Evolutionary conservation across 92 coral and sea anemone genomes (phyloP).

Genomic region (Muricea muricata): DNA sequence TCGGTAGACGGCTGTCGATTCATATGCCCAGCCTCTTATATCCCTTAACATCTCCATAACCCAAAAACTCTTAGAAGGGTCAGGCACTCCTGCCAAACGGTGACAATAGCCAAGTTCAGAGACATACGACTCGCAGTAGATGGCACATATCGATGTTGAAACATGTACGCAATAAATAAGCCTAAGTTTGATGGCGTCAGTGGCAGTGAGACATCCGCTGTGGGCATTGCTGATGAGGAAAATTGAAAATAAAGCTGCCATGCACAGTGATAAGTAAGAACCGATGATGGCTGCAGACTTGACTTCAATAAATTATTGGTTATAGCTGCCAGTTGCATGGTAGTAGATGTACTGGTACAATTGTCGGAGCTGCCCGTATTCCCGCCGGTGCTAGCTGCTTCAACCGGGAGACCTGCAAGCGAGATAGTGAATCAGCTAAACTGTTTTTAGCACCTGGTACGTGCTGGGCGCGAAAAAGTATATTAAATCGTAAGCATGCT

Average conservation of each 20-base stretch:
- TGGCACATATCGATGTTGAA: slow-evolving; percentile 53
- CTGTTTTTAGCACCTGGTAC: background rate
- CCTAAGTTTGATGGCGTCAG: slow-evolving; percentile 51
- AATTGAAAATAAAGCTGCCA: slow-evolving; percentile 39
- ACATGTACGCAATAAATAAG: slow-evolving; percentile 58
- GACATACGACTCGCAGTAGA: slow-evolving; percentile 56
- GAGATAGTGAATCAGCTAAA: slow-evolving; percentile 9
- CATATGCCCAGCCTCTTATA: background rate
- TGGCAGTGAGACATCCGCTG: slow-evolving; percentile 18
- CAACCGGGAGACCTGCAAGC: slow-evolving; percentile 10
- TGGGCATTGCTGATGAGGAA: background rate
- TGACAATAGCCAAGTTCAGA: slow-evolving; percentile 58
- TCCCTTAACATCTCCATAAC: slow-evolving; percentile 19
- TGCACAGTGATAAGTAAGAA: slow-evolving; percentile 25
- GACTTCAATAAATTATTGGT: background rate
- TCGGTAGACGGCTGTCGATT: background rate
- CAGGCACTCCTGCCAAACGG: background rate
- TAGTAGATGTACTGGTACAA: background rate
- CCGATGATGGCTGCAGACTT: slow-evolving; percentile 35
- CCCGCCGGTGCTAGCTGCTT: background rate
- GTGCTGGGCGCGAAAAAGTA: background rate
- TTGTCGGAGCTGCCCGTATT: background rate
- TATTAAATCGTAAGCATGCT: background rate
- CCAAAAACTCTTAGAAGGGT: slow-evolving; percentile 12
- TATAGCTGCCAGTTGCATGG: slow-evolving; percentile 4